Percentiles rank a stretch among this genome's conserved stretches.
Evolutionary conservation across 2,888 invertebrate species (phyloP).

Genomic region (Anarsia innoxiella): DNA sequence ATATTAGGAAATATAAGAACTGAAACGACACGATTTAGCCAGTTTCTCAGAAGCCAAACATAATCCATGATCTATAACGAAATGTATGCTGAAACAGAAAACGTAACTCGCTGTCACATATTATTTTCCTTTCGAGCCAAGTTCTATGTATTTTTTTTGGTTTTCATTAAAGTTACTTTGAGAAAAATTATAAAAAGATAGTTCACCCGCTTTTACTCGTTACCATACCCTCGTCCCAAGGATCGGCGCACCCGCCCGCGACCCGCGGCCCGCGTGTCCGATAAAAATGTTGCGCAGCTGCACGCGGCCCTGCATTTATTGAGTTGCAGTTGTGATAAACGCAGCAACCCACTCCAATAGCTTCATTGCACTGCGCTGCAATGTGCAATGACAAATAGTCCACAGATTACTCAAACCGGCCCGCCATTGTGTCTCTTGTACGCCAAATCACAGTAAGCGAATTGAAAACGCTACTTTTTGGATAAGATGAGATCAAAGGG

Average conservation of each 20-base stretch:
- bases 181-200: too few species aligned
- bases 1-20: too few species aligned
- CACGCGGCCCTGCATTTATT: constrained; percentile 8
- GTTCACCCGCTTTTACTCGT: neutral
- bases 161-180: too few species aligned
- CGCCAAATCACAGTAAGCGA: too few species aligned
- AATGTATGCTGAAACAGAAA: too few species aligned
- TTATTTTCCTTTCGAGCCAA: too few species aligned
- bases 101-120: too few species aligned
- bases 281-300: constrained; percentile 34
- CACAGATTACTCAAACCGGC: constrained; percentile 10
- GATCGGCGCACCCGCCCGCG: constrained; percentile 18
- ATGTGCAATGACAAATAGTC: constrained; percentile 16
- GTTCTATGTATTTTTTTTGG: too few species aligned
- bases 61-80: too few species aligned
- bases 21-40: too few species aligned
- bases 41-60: too few species aligned
- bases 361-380: constrained; percentile 17
- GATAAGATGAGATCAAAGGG: constrained; percentile 1
- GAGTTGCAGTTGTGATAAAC: neutral
- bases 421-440: constrained; percentile 1
- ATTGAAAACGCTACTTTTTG: neutral
- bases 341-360: constrained; percentile 7
- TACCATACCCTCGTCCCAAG: neutral
- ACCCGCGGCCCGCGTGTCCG: constrained; percentile 18